phyloP scores from a whole-genome alignment of 2,888 invertebrate genomes.

The Saturnia japonica region DNA sequence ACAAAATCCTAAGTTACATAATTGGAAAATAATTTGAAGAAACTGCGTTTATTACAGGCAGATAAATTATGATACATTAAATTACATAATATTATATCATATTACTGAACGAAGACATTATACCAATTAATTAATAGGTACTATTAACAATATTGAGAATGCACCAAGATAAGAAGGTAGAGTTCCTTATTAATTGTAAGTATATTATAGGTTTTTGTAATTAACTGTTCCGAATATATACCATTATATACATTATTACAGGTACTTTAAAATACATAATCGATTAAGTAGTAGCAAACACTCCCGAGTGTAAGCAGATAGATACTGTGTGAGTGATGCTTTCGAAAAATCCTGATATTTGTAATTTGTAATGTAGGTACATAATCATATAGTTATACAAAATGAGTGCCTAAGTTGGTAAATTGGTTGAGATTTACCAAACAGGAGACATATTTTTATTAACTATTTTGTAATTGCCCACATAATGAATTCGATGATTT shows the following conservation, averaged over 20 bases:
- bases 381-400: background rate
- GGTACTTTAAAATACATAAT: slow-evolving; percentile 5
- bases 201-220: slow-evolving; percentile 8
- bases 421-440: slow-evolving; percentile 37
- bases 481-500: slow-evolving; percentile 48
- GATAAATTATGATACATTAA: background rate
- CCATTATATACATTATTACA: slow-evolving; percentile 7
- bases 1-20: background rate
- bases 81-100: background rate
- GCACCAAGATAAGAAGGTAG: background rate
- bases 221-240: background rate
- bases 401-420: slow-evolving; percentile 14
- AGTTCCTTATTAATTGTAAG: background rate
- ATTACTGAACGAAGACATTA: background rate
- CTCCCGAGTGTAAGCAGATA: slow-evolving; percentile 2
- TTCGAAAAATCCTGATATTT: background rate
- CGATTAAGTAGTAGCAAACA: background rate
- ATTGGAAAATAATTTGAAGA: slow-evolving; percentile 8
- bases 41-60: slow-evolving; percentile 10
- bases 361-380: too few relatives aligned
- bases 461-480: slow-evolving; percentile 74
- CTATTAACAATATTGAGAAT: slow-evolving; percentile 7
- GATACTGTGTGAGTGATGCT: background rate
- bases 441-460: slow-evolving; percentile 79
- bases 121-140: background rate